phyloP scores from a whole-genome alignment of 2,797 vertebrate species.

The Acrossocheilus wenchowensis region DNA sequence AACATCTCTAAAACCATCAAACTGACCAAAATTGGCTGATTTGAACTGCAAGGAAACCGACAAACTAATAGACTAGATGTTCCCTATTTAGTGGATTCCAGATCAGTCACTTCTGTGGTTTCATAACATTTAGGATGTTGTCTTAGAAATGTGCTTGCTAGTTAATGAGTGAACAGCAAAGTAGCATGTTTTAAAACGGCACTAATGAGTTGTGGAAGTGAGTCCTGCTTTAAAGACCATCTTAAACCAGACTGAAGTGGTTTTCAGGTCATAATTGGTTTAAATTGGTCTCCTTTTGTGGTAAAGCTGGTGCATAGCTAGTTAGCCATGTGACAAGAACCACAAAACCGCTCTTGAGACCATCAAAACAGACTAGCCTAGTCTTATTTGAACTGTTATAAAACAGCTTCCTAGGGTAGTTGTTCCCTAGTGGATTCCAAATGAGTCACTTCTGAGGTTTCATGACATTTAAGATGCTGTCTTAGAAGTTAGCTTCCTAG shows the following conservation, averaged over 20 bases:
- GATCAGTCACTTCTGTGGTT: neutral
- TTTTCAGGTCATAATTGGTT: neutral
- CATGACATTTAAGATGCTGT: neutral
- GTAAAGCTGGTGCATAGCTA: neutral
- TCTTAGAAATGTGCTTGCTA: neutral
- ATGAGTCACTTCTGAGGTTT: neutral
- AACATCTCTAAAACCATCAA: neutral
- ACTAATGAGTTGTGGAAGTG: neutral
- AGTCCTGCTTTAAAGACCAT: neutral
- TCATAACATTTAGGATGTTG: neutral
- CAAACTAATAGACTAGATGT: neutral
- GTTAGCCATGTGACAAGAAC: neutral
- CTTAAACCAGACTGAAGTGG: neutral
- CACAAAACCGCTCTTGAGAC: neutral
- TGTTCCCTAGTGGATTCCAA: neutral
- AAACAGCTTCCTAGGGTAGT: neutral
- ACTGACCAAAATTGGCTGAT: neutral
- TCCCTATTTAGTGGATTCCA: neutral
- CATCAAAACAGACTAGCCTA: neutral
- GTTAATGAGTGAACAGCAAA: neutral
- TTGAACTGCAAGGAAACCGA: neutral
- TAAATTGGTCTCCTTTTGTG: neutral
- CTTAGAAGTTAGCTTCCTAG: neutral
- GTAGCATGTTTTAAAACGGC: neutral
- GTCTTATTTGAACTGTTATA: neutral